Conservation (phyloP, 1,140 invertebrate genomes). For the Leptonema lineaticorne region DNA sequence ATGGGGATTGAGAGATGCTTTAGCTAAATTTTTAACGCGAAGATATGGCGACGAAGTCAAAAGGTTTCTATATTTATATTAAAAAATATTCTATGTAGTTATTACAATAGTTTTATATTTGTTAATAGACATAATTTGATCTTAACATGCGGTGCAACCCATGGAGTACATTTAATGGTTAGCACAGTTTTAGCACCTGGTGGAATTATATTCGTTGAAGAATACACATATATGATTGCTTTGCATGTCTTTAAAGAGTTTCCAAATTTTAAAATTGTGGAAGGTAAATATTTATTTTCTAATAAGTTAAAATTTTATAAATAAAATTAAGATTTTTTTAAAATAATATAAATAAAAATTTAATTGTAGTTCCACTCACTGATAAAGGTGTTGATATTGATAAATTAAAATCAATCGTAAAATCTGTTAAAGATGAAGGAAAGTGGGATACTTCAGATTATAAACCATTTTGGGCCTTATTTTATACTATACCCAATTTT, state of each 20-base stretch:
- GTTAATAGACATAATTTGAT: slow-evolving; percentile 61
- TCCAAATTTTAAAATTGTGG: slow-evolving; percentile 58
- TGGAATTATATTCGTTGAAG: slow-evolving; percentile 65
- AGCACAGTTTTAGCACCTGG: slow-evolving; percentile 60
- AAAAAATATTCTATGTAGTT: neutral
- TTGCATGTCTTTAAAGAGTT: slow-evolving; percentile 60
- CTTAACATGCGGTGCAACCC: slow-evolving; percentile 64
- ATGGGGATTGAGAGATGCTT: slow-evolving; percentile 56
- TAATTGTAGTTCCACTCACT: slow-evolving; percentile 60
- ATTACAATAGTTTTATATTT: slow-evolving; percentile 32
- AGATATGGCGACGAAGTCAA: slow-evolving; percentile 53
- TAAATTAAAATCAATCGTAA: slow-evolving; percentile 33
- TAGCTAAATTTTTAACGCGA: slow-evolving; percentile 54
- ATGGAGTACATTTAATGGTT: slow-evolving; percentile 62
- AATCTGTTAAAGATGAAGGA: neutral
- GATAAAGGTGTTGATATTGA: slow-evolving; percentile 58
- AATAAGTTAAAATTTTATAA: neutral
- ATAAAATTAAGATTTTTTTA: neutral
- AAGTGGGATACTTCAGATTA: slow-evolving; percentile 42
- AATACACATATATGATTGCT: slow-evolving; percentile 69
- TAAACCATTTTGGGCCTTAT: slow-evolving; percentile 61
- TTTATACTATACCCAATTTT: slow-evolving; percentile 66
- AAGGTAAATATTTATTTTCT: slow-evolving; percentile 45
- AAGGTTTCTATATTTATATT: slow-evolving; percentile 40
- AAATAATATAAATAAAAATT: too few species aligned